Evolutionary conservation across 2,888 invertebrate genomes (phyloP).

Genomic region (Melikaiella ostensackeni): DNA sequence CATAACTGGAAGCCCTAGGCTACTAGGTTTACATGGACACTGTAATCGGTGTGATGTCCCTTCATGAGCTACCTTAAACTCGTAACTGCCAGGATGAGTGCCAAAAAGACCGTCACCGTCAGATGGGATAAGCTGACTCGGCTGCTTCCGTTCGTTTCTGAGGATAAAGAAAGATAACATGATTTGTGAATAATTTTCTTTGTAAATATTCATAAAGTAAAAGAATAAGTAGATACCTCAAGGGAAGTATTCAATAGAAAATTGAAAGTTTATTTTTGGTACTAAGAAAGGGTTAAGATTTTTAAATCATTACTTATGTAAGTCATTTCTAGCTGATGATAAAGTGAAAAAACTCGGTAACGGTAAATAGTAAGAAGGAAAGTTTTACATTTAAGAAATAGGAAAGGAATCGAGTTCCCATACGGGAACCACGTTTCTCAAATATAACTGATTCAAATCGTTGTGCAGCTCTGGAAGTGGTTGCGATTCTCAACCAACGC

Average conservation of each 20-base stretch:
- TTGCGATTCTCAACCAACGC: background rate
- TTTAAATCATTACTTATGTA: too few species aligned
- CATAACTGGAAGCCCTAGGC: constrained; percentile 77
- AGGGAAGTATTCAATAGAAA: background rate
- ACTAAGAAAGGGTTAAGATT: too few species aligned
- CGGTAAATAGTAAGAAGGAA: background rate
- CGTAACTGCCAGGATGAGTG: constrained; percentile 7
- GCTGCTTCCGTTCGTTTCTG: background rate
- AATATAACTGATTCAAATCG: constrained; percentile 12
- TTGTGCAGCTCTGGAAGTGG: background rate
- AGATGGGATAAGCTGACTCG: constrained; percentile 6
- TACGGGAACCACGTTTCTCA: background rate
- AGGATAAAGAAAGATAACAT: background rate
- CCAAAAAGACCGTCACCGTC: constrained; percentile 1
- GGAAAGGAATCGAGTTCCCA: background rate
- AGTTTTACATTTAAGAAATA: too few species aligned
- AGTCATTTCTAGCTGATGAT: background rate
- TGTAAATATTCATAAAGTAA: background rate
- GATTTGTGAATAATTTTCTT: background rate
- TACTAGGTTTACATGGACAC: constrained; percentile 71
- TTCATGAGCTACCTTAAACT: background rate
- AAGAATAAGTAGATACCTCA: background rate
- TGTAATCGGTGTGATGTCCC: constrained; percentile 5
- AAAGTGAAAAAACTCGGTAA: background rate
- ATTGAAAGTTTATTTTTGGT: too few species aligned